Conservation (phyloP, 2,797 vertebrate genomes). For the Austrolebias charrua region DNA sequence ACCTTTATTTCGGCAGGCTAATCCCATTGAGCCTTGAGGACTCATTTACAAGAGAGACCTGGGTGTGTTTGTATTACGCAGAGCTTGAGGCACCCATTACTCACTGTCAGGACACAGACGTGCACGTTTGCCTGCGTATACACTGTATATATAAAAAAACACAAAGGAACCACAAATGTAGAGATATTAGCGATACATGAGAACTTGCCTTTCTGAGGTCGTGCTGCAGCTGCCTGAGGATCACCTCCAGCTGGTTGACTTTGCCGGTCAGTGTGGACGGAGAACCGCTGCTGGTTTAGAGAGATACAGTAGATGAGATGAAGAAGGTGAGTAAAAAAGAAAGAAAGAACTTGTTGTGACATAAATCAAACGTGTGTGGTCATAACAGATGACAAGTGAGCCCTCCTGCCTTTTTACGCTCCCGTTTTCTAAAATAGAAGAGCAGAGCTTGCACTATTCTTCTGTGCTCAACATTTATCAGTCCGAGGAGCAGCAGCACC, state of each 20-base stretch:
- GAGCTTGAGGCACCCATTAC: constrained; percentile 54
- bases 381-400: no score
- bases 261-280: constrained; percentile 92
- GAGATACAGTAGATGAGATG: neutral
- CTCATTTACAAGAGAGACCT: no score
- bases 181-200: neutral
- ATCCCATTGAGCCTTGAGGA: no score
- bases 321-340: neutral
- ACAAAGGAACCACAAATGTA: constrained; percentile 21
- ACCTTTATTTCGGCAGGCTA: no score
- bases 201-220: constrained; percentile 90
- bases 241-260: constrained; percentile 95
- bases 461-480: no score
- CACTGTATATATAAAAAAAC: neutral
- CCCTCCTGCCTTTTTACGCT: no score
- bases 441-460: no score
- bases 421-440: no score
- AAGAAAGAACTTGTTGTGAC: constrained; percentile 1
- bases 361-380: neutral
- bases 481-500: no score
- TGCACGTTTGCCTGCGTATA: constrained; percentile 22
- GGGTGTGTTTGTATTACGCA: constrained; percentile 62
- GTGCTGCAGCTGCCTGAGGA: constrained; percentile 92
- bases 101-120: constrained; percentile 49
- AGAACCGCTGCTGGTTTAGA: constrained; percentile 69